Evolutionary conservation across 2,888 invertebrate genomes (phyloP).

Genomic region (Campoplex nolae): DNA sequence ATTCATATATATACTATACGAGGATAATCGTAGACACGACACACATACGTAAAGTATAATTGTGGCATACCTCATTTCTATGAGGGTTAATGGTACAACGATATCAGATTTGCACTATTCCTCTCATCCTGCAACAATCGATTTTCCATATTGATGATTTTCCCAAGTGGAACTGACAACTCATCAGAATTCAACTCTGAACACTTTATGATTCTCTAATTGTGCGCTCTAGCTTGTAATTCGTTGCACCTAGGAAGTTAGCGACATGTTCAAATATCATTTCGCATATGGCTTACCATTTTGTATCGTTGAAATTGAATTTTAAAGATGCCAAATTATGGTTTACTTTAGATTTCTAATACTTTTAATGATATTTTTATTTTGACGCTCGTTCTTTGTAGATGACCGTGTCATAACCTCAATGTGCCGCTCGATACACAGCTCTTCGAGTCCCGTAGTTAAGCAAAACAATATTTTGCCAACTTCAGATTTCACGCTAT

Average conservation of each 20-base stretch:
- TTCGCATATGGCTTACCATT: not conserved
- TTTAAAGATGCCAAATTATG: not conserved
- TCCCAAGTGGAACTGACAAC: not conserved
- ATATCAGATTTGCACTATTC: conserved; percentile 39
- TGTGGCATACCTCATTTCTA: conserved; percentile 18
- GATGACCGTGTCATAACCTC: too few relatives aligned
- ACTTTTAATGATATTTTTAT: not conserved
- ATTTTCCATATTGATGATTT: conserved; percentile 5
- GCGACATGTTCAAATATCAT: not conserved
- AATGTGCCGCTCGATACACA: too few relatives aligned
- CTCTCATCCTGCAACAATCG: conserved; percentile 33
- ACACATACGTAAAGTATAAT: conserved; percentile 3
- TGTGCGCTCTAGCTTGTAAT: not conserved
- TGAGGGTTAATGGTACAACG: conserved; percentile 14
- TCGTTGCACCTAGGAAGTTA: not conserved
- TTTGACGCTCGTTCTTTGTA: not conserved
- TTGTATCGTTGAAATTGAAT: not conserved
- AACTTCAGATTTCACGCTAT: too few relatives aligned
- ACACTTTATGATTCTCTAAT: conserved; percentile 20
- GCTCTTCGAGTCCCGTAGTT: too few relatives aligned
- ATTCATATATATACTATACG: not conserved
- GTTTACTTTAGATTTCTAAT: not conserved
- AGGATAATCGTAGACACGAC: not conserved
- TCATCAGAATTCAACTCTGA: conserved; percentile 1
- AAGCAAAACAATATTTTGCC: too few relatives aligned